A percentile compares a stretch with the other conserved stretches of the same genome.
These are phyloP conservation scores for Taphrorychus bicolor DNA, from an alignment of 2,888 invertebrate genomes.

Conservation along the genomic window DNA sequence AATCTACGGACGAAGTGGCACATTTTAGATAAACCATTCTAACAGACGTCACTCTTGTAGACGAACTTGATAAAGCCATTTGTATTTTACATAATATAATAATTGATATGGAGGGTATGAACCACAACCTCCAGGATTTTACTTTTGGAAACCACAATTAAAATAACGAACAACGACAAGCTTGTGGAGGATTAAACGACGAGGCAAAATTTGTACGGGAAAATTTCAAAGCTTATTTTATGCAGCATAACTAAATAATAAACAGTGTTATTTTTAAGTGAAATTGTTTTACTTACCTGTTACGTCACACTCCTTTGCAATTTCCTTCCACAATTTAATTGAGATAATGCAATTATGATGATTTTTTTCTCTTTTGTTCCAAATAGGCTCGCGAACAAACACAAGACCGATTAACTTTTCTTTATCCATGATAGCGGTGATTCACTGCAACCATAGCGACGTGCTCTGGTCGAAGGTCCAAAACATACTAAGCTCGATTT, in stretches of 20 bases:
- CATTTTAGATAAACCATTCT: slow-evolving; percentile 22
- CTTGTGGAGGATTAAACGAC: slow-evolving; percentile 14
- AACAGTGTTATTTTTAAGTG: no score
- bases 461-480: no score
- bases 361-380: no score
- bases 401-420: no score
- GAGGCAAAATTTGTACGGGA: slow-evolving; percentile 19
- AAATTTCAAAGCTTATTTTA: slow-evolving; percentile 8
- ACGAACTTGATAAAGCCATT: slow-evolving; percentile 20
- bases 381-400: no score
- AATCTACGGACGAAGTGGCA: slow-evolving; percentile 36
- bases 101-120: slow-evolving; percentile 3
- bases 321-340: no score
- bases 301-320: no score
- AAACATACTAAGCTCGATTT: no score
- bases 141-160: not conserved
- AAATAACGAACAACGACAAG: slow-evolving; percentile 2
- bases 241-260: not conserved
- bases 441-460: no score
- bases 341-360: no score
- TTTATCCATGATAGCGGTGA: no score
- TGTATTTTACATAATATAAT: slow-evolving; percentile 19
- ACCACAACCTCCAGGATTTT: slow-evolving; percentile 15
- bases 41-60: slow-evolving; percentile 9
- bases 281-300: no score